Percentiles rank a stretch among this genome's conserved stretches.
These are phyloP conservation scores for Phyllopteryx taeniolatus DNA, from an alignment of 2,113 vertebrate species.

Conservation along the genomic window DNA sequence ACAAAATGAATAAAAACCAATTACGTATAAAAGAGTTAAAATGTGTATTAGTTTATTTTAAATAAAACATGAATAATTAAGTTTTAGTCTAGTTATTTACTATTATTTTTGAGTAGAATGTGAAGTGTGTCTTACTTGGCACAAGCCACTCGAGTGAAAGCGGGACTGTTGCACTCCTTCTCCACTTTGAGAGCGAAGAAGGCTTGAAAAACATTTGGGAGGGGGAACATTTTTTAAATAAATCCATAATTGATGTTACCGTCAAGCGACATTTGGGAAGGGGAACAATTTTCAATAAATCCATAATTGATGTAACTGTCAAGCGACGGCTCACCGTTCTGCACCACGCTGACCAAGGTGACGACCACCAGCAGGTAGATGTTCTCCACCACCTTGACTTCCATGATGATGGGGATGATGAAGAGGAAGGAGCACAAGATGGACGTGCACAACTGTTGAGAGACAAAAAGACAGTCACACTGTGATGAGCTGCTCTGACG, in stretches of 20 bases:
- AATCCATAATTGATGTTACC: background rate
- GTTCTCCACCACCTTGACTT: conserved; percentile 74
- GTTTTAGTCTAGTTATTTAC: too few relatives aligned
- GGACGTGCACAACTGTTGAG: background rate
- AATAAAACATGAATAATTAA: too few relatives aligned
- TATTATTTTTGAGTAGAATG: background rate
- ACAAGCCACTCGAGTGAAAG: conserved; percentile 83
- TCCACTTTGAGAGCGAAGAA: conserved; percentile 91
- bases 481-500: background rate
- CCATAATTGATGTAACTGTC: background rate
- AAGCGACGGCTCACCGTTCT: conserved; percentile 80
- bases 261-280: too few relatives aligned
- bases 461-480: background rate
- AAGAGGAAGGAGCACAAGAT: background rate
- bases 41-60: too few relatives aligned
- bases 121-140: conserved; percentile 81
- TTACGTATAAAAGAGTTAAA: too few relatives aligned
- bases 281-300: too few relatives aligned
- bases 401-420: conserved; percentile 64
- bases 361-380: conserved; percentile 82
- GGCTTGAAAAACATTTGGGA: conserved; percentile 57
- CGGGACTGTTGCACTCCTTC: conserved; percentile 76
- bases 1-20: too few relatives aligned
- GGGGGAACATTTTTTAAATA: background rate
- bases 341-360: conserved; percentile 85